Evolutionary conservation across 2,888 invertebrate genomes (phyloP), one percentile per base, ranked within the genome.

Genomic region (Calliphora vomitoria): DNA sequence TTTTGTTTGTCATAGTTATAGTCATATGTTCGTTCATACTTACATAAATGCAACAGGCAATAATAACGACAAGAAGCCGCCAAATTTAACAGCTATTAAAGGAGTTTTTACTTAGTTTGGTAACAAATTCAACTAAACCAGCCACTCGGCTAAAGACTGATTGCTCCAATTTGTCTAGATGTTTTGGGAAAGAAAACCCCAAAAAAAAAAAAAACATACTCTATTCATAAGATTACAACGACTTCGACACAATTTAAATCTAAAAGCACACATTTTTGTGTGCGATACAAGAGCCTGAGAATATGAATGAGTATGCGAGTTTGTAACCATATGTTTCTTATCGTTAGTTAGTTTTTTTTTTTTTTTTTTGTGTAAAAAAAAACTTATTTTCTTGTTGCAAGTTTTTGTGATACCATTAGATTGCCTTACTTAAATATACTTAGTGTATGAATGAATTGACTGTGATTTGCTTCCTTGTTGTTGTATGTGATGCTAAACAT

Each of bases 91-190:
- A 84, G 87, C 87, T 87, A 87, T 87, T 87, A 79, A 85, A 87
- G 87, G 87, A 85, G 87, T 85, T 85, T 84, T 38, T 53, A 38
- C 47, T 84, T 80, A n/a, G 74, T 84, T 83, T 84, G 60, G 31
- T 20, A 79, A 31, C 18, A 72, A 72, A 62, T 50, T 38, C 71
- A 62, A 58, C 79, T 50, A 66, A 64, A 58, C 41, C 60, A 31
- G 55, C 64, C 83, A 76, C 47, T 72, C 82, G 80, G 87, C 88
- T 88, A 75, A 87, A 89, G 89, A 90, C 88, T 91, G 92, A 92
- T 92, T 91, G 87, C 90, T 90, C 90, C 92, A 92, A 92, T 92
- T 92, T 92, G 92, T 90, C 90, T 90, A 85, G 85, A 83, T 85
- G 74, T 74, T 87, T 71, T 78, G 68, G 58, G 13, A 74, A 66